Evolutionary conservation across 2,797 vertebrate species (phyloP).

Genomic region (Urophycis tenuis): DNA sequence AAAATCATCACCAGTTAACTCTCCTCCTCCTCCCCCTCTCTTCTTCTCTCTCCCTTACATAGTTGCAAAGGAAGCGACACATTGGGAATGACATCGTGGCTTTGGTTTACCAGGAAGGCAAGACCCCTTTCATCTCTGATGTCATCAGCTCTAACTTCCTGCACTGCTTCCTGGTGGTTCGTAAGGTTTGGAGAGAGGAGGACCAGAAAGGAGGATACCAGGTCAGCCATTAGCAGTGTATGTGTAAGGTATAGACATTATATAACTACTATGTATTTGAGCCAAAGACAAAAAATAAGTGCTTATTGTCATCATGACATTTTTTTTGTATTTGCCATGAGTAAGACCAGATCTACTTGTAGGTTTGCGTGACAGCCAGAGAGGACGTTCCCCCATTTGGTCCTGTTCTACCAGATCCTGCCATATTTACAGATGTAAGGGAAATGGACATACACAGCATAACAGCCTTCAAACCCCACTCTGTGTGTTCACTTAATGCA

Average conservation of each 20-base stretch:
- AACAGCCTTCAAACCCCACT: background rate
- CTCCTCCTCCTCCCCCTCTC: background rate
- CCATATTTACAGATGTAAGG: slow-evolving; percentile 70
- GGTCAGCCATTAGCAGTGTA: slow-evolving; percentile 38
- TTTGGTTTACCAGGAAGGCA: slow-evolving; percentile 85
- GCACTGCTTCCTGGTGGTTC: slow-evolving; percentile 83
- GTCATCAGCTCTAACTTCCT: slow-evolving; percentile 88
- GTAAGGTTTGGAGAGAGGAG: slow-evolving; percentile 51
- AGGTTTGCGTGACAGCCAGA: slow-evolving; percentile 73
- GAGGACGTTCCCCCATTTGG: slow-evolving; percentile 75
- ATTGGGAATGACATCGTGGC: slow-evolving; percentile 91
- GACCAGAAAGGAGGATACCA: slow-evolving; percentile 56
- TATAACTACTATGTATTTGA: background rate
- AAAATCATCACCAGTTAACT: background rate
- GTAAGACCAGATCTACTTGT: background rate
- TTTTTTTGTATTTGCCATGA: background rate
- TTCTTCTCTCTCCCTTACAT: slow-evolving; percentile 7
- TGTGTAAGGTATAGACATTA: background rate
- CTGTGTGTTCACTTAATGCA: background rate
- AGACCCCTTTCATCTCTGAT: slow-evolving; percentile 80
- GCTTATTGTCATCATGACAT: background rate
- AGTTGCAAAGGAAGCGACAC: slow-evolving; percentile 90
- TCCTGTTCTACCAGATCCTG: slow-evolving; percentile 70
- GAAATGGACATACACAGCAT: background rate
- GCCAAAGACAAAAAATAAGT: background rate